These are phyloP conservation scores for Alexandromys fortis DNA, from an alignment of 2,113 vertebrate genomes.

Conservation along the genomic window DNA sequence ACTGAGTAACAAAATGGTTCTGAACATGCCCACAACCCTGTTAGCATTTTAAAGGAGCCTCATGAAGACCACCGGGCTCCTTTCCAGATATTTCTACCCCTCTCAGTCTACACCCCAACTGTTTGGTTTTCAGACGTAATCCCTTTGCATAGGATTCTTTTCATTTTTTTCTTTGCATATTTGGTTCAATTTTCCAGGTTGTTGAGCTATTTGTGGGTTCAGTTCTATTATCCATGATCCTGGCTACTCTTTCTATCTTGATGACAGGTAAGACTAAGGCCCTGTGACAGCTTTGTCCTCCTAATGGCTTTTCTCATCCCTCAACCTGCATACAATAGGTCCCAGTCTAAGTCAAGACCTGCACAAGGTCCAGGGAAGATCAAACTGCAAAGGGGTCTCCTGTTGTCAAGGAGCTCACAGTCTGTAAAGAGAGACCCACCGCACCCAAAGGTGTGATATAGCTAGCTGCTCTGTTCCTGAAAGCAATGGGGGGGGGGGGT, in stretches of 20 bases:
- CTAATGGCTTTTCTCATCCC: not conserved
- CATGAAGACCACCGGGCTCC: not conserved
- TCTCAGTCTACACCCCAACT: not conserved
- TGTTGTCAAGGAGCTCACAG: not conserved
- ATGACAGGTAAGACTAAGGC: not conserved
- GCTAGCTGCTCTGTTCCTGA: not conserved
- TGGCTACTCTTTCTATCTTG: not conserved
- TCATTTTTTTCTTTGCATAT: not conserved
- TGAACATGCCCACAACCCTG: not conserved
- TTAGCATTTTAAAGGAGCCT: slow-evolving; percentile 7
- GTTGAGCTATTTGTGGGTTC: not conserved
- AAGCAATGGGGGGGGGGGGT: not conserved
- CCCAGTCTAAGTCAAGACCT: not conserved
- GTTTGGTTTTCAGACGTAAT: not conserved
- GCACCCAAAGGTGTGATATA: not conserved
- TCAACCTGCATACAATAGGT: not conserved
- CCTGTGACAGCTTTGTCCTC: not conserved
- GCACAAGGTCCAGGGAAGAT: not conserved
- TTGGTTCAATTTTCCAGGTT: not conserved
- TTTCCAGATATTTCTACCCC: not conserved
- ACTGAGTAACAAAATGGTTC: not conserved
- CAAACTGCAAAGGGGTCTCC: not conserved
- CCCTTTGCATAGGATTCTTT: not conserved
- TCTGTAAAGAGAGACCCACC: not conserved
- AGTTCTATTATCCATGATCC: not conserved